phyloP scores from a whole-genome alignment of 2,113 vertebrate species.

The Hassar affinis region DNA sequence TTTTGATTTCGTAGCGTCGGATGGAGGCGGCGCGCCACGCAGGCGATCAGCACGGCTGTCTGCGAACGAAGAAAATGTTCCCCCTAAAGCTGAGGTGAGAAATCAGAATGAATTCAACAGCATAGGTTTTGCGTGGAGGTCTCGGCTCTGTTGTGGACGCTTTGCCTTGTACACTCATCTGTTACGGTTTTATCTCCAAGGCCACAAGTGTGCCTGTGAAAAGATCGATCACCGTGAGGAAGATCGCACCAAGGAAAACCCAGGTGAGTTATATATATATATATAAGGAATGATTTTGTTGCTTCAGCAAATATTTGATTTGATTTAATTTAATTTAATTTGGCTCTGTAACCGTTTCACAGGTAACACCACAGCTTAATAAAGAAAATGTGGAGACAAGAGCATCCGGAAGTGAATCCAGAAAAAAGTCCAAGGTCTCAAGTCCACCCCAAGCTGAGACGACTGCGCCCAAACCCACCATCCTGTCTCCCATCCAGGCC shows the following conservation, averaged over 20 bases:
- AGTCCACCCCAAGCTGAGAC: constrained; percentile 46
- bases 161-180: background rate
- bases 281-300: background rate
- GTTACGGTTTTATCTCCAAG: constrained; percentile 44
- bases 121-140: background rate
- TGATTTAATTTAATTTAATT: too few relatives aligned
- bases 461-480: constrained; percentile 42
- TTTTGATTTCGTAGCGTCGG: constrained; percentile 20
- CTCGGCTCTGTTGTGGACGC: background rate
- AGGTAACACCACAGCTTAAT: constrained; percentile 57
- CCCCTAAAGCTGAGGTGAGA: constrained; percentile 42
- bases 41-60: constrained; percentile 67
- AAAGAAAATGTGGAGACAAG: constrained; percentile 67
- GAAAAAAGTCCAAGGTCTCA: constrained; percentile 53
- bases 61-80: constrained; percentile 45
- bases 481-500: constrained; percentile 66
- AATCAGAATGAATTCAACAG: too few relatives aligned
- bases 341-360: background rate
- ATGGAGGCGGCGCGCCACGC: constrained; percentile 43
- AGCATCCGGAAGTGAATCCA: background rate
- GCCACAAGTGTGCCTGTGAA: constrained; percentile 57
- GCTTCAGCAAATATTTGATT: background rate
- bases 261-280: constrained; percentile 60
- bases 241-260: constrained; percentile 73
- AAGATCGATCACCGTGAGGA: constrained; percentile 69